A percentile compares a stretch with the other conserved stretches of the same genome.
phyloP scores from a whole-genome alignment of 2,113 vertebrate genomes.

The Ophthalmolycus amberensis region DNA sequence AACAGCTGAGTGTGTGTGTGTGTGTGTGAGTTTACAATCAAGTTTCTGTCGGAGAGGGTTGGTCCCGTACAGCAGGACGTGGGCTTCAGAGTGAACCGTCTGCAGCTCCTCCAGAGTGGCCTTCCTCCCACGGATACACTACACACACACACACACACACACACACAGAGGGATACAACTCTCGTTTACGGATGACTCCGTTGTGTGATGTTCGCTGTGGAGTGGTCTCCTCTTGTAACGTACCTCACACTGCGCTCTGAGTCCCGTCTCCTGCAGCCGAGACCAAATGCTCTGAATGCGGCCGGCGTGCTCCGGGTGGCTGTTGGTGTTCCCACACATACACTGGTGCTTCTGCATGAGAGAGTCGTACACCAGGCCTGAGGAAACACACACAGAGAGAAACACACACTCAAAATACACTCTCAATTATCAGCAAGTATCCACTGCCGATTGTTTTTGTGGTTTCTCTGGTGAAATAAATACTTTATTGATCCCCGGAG shows the following conservation, averaged over 20 bases:
- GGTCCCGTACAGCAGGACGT: constrained; percentile 95
- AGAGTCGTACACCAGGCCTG: constrained; percentile 97
- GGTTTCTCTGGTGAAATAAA: too few relatives aligned
- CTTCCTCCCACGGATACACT: constrained; percentile 97
- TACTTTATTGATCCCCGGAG: too few relatives aligned
- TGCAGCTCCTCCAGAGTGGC: constrained; percentile 97
- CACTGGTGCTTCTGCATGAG: constrained; percentile 99
- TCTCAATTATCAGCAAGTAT: too few relatives aligned
- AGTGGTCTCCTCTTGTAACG: neutral
- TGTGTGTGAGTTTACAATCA: constrained; percentile 87
- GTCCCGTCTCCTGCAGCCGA: constrained; percentile 95
- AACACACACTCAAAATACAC: neutral
- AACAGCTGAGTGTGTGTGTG: neutral
- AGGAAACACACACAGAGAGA: neutral
- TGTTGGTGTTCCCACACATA: constrained; percentile 95
- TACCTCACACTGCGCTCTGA: constrained; percentile 95
- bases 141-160: constrained; percentile 49
- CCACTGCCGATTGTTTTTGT: too few relatives aligned
- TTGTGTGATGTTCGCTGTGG: accelerated
- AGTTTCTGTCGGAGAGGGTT: constrained; percentile 97
- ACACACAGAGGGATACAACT: neutral
- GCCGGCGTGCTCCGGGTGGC: constrained; percentile 95
- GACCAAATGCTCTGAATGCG: constrained; percentile 99
- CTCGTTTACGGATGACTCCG: neutral
- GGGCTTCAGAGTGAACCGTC: constrained; percentile 95